Conservation (phyloP, 2,797 vertebrate genomes). For the Acanthurus lineatus region DNA sequence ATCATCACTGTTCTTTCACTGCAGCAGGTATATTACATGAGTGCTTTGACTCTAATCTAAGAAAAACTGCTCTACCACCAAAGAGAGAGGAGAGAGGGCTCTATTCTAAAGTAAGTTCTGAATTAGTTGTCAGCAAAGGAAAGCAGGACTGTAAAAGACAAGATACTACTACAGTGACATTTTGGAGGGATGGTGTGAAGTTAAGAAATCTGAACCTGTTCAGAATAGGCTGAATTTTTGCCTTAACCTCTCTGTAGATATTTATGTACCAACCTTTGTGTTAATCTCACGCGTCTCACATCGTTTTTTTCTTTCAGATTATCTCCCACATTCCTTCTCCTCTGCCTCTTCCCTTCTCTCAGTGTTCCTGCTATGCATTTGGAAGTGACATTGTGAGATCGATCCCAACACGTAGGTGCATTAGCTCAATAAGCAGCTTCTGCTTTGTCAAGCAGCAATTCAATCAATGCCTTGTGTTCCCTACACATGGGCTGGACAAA, state of each 20-base stretch:
- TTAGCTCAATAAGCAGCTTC: conserved; percentile 87
- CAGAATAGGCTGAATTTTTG: conserved; percentile 3
- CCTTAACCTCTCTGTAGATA: not conserved
- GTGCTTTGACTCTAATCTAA: too few species aligned
- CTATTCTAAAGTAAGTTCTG: conserved; percentile 13
- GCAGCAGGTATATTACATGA: too few species aligned
- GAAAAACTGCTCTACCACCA: conserved; percentile 17
- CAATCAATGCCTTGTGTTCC: conserved; percentile 82
- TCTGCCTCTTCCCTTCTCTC: conserved; percentile 21
- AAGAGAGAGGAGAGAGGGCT: not conserved
- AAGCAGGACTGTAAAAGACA: not conserved
- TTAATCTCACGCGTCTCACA: conserved; percentile 4
- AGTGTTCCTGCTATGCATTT: conserved; percentile 58
- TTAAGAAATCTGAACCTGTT: conserved; percentile 2
- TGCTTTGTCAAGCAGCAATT: conserved; percentile 86
- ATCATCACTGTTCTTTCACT: too few species aligned
- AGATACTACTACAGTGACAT: not conserved
- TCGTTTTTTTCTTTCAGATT: conserved; percentile 2
- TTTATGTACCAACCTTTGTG: conserved; percentile 10
- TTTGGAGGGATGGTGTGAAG: not conserved
- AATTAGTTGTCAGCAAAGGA: conserved; percentile 13
- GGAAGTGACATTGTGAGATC: conserved; percentile 83
- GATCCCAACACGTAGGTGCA: conserved; percentile 82
- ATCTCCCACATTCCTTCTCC: conserved; percentile 13
- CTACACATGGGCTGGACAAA: conserved; percentile 73